A percentile compares a stretch with the other conserved stretches of the same genome.
Evolutionary conservation across 2,888 invertebrate genomes (phyloP).

Genomic region (Drosophila tanythrix): DNA sequence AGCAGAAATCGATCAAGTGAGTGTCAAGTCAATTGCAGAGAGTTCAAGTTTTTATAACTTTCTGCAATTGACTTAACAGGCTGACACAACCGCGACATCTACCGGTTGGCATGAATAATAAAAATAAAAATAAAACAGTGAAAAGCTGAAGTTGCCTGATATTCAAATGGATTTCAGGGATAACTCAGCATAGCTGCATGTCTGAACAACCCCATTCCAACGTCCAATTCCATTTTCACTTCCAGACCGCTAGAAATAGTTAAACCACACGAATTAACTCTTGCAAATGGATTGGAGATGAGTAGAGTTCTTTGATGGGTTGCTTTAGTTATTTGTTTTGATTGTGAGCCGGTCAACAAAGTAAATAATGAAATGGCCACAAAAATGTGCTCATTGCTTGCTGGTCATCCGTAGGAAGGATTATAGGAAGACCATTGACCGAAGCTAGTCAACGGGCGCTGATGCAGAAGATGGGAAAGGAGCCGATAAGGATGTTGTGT

Average conservation of each 20-base stretch:
- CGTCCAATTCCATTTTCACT: background rate
- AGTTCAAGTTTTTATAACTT: background rate
- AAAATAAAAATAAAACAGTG: too few relatives aligned
- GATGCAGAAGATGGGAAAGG: constrained; percentile 15
- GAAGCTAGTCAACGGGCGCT: background rate
- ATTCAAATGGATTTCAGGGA: background rate
- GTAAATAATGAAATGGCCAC: constrained; percentile 38
- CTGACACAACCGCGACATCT: background rate
- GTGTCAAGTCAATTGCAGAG: too few relatives aligned
- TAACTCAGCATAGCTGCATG: background rate
- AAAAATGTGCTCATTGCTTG: constrained; percentile 16
- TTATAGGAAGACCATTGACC: constrained; percentile 38
- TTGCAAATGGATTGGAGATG: constrained; percentile 28
- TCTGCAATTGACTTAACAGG: background rate
- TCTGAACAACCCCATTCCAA: background rate
- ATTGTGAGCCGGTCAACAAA: constrained; percentile 39
- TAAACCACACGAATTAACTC: constrained; percentile 35
- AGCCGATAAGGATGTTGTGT: constrained; percentile 27
- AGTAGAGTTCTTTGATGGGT: constrained; percentile 32
- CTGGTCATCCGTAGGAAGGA: constrained; percentile 21
- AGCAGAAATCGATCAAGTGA: background rate
- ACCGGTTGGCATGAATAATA: background rate
- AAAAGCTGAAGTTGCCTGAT: background rate
- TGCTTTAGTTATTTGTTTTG: constrained; percentile 50
- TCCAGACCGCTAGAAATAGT: constrained; percentile 4